Evolutionary conservation across 1,140 invertebrate genomes (phyloP).

Genomic region (Arion vulgaris): DNA sequence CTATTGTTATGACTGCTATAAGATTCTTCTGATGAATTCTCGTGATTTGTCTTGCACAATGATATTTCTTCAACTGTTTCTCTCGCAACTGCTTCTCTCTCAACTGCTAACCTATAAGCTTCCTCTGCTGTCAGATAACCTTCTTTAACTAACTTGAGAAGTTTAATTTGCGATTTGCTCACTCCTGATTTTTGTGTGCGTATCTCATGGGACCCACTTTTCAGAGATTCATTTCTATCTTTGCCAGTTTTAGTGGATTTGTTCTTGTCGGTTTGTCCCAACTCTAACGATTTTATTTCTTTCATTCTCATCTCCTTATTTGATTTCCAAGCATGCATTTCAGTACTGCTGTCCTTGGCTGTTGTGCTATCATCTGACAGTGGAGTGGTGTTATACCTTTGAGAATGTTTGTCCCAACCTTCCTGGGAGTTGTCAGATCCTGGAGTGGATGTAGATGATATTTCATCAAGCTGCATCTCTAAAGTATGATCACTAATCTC

Average conservation of each 20-base stretch:
- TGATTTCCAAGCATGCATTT: slow-evolving; percentile 44
- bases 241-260: background rate
- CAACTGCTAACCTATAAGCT: slow-evolving; percentile 21
- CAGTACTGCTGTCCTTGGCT: slow-evolving; percentile 59
- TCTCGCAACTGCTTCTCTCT: slow-evolving; percentile 16
- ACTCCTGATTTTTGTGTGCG: background rate
- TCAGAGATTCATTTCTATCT: background rate
- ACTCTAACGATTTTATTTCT: background rate
- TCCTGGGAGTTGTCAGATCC: slow-evolving; percentile 44
- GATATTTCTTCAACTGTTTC: background rate
- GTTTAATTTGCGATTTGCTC: background rate
- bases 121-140: slow-evolving; percentile 27
- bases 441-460: slow-evolving; percentile 57
- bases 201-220: background rate
- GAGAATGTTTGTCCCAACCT: slow-evolving; percentile 38
- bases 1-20: background rate
- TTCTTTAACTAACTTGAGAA: slow-evolving; percentile 25
- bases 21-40: background rate
- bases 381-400: slow-evolving; percentile 39
- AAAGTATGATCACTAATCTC: slow-evolving; percentile 56
- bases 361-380: slow-evolving; percentile 51
- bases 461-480: slow-evolving; percentile 52
- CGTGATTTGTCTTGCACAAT: background rate
- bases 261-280: background rate
- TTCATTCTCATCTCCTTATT: slow-evolving; percentile 11